Percentiles rank a stretch among this genome's conserved stretches.
Evolutionary conservation across 2,888 invertebrate genomes (phyloP).

Genomic region (Parnassius apollo): DNA sequence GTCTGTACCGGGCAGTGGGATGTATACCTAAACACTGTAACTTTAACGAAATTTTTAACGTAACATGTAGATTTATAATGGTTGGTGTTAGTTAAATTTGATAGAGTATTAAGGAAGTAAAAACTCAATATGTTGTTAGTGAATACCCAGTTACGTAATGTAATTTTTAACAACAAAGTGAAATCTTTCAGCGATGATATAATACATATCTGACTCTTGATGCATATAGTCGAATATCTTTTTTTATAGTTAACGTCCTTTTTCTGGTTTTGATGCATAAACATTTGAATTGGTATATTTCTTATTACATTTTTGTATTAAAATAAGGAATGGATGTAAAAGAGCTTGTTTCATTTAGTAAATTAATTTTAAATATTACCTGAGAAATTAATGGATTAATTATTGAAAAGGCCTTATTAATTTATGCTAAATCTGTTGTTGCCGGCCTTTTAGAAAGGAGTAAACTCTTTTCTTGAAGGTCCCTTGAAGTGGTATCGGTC

Average conservation of each 20-base stretch:
- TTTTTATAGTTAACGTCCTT: background rate
- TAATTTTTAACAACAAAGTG: conserved; percentile 74
- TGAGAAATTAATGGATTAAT: no score
- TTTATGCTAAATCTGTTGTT: no score
- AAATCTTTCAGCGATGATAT: conserved; percentile 66
- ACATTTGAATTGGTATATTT: no score
- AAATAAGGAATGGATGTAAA: no score
- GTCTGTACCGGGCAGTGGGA: no score
- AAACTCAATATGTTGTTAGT: conserved; percentile 46
- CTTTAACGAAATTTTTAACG: background rate
- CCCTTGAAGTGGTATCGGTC: no score
- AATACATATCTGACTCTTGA: conserved; percentile 43
- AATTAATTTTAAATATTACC: no score
- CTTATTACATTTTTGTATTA: no score
- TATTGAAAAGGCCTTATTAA: no score
- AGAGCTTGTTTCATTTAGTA: no score
- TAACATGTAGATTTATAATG: background rate
- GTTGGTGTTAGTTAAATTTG: conserved; percentile 18
- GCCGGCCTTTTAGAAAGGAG: no score
- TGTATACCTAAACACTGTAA: background rate
- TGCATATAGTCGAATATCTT: background rate
- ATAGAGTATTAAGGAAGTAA: conserved; percentile 51
- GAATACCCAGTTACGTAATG: conserved; percentile 62
- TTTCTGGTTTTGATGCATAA: background rate
- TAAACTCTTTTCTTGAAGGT: no score